Conservation (phyloP, 2,888 invertebrate genomes). For the Epistrophe grossulariae region DNA sequence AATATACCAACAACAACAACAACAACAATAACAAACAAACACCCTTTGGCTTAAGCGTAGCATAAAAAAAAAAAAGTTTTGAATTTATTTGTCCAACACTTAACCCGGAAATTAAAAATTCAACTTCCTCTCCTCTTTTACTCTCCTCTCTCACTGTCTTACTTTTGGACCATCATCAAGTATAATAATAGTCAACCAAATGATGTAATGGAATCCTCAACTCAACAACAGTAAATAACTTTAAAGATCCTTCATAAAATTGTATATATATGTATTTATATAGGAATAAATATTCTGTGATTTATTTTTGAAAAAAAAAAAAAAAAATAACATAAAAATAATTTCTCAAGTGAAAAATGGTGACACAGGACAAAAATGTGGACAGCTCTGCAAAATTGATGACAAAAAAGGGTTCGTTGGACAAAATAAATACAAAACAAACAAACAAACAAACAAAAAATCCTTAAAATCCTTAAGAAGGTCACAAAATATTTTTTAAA, state of each 20-base stretch:
- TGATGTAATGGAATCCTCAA: constrained; percentile 41
- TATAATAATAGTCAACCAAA: constrained; percentile 37
- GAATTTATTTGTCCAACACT: constrained; percentile 68
- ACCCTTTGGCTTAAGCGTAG: neutral
- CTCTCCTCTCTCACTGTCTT: neutral
- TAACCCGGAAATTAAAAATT: constrained; percentile 72
- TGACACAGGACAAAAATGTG: constrained; percentile 17
- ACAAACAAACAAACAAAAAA: neutral
- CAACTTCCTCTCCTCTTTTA: constrained; percentile 16
- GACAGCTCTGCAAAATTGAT: constrained; percentile 19
- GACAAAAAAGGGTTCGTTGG: constrained; percentile 19
- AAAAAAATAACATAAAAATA: neutral
- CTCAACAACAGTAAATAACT: constrained; percentile 55
- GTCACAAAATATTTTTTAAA: neutral
- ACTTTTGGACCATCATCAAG: neutral
- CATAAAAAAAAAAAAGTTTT: constrained; percentile 29
- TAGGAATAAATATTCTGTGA: neutral
- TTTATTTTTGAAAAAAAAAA: constrained; percentile 9
- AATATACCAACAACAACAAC: neutral
- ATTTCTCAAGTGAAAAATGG: constrained; percentile 19
- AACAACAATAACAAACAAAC: neutral
- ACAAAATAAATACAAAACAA: neutral
- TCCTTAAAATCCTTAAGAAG: constrained; percentile 1
- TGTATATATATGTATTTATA: no score
- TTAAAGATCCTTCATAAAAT: constrained; percentile 18